These are phyloP conservation scores for Loxodonta africana DNA, from an alignment of 2,113 vertebrate species.

Conservation along the genomic window DNA sequence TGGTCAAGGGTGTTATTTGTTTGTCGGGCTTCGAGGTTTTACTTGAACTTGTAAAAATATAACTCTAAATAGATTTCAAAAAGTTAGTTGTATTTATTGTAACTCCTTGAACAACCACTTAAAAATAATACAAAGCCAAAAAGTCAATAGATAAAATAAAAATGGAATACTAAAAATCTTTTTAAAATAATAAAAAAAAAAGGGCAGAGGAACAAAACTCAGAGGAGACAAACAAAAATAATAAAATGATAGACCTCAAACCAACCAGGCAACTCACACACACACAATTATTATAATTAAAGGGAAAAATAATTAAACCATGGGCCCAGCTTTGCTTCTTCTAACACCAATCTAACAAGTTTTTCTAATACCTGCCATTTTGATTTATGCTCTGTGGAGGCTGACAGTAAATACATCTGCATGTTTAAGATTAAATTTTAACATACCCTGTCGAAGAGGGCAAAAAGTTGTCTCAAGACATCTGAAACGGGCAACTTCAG, in stretches of 20 bases:
- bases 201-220: neutral
- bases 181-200: neutral
- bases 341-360: neutral
- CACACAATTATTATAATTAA: neutral
- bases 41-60: neutral
- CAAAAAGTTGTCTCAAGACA: conserved; percentile 94
- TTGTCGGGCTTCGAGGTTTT: neutral
- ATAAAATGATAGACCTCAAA: neutral
- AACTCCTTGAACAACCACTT: neutral
- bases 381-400: neutral
- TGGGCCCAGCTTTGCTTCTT: neutral
- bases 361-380: neutral
- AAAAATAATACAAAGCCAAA: neutral
- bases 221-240: neutral
- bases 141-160: neutral
- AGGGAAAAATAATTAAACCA: neutral
- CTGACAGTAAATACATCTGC: neutral
- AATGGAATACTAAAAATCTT: neutral
- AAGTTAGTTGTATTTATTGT: neutral
- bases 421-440: neutral
- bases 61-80: neutral
- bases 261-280: neutral
- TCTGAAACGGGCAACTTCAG: conserved; percentile 95
- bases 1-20: neutral
- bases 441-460: conserved; percentile 97